phyloP scores from a whole-genome alignment of 2,113 vertebrate genomes.

The Rousettus leschenaultii region DNA sequence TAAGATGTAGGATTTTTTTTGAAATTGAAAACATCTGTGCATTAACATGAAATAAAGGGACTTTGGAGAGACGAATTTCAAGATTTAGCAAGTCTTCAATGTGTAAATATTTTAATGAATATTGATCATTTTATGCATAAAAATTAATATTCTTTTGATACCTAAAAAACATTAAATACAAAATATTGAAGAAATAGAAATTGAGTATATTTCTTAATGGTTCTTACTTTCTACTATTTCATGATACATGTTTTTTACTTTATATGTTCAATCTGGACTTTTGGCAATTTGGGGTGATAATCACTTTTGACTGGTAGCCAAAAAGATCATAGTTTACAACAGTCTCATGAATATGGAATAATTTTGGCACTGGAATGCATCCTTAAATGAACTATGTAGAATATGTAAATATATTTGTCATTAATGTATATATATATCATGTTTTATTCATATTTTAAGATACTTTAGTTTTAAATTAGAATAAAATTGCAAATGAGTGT shows the following conservation, averaged over 20 bases:
- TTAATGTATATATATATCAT: neutral
- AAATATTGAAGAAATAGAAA: neutral
- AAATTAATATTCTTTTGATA: neutral
- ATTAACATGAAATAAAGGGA: neutral
- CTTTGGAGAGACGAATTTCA: neutral
- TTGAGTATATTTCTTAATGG: neutral
- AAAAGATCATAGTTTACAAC: neutral
- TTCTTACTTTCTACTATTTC: neutral
- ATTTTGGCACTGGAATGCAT: neutral
- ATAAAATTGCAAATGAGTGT: neutral
- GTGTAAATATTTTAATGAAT: neutral
- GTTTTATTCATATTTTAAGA: neutral
- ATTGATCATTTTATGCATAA: neutral
- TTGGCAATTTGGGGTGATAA: neutral
- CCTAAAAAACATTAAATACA: neutral
- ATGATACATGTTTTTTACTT: neutral
- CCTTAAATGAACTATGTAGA: neutral
- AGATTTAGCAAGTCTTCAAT: neutral
- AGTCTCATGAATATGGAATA: neutral
- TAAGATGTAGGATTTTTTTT: neutral
- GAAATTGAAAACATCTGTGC: neutral
- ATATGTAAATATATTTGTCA: neutral
- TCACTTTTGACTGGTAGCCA: neutral
- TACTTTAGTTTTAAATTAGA: neutral
- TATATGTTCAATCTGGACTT: neutral